Conservation (phyloP, 2,797 vertebrate species). For the Karalla daura region DNA sequence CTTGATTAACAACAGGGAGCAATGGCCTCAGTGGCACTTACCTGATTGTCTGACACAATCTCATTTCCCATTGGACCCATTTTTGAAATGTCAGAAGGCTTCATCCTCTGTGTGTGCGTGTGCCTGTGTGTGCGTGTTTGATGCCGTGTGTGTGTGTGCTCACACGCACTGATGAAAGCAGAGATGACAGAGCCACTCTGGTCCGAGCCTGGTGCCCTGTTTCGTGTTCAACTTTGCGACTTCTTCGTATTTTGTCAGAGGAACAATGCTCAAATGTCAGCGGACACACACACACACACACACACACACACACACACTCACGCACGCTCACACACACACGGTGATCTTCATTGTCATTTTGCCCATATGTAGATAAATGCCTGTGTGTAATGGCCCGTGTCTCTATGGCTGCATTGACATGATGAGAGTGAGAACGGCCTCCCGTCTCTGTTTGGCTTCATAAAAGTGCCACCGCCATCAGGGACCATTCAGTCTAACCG, state of each 20-base stretch:
- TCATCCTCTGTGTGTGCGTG: slow-evolving; percentile 3
- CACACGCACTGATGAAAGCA: background rate
- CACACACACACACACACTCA: slow-evolving; percentile 5
- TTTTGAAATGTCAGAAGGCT: slow-evolving; percentile 66
- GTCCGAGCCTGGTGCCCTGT: slow-evolving; percentile 35
- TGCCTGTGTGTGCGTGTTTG: slow-evolving; percentile 6
- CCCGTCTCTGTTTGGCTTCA: slow-evolving; percentile 49
- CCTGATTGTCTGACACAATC: slow-evolving; percentile 64
- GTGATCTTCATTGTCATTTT: slow-evolving; percentile 58
- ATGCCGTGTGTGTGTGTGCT: slow-evolving; percentile 6
- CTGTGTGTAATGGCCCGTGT: slow-evolving; percentile 68
- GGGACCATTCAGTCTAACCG: slow-evolving; percentile 50
- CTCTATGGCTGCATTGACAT: slow-evolving; percentile 55
- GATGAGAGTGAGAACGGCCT: slow-evolving; percentile 54
- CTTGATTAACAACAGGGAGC: slow-evolving; percentile 63
- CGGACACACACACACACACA: background rate
- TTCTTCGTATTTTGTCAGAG: slow-evolving; percentile 40
- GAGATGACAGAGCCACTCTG: slow-evolving; percentile 18
- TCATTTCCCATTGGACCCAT: slow-evolving; percentile 67
- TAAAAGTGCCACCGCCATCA: slow-evolving; percentile 55
- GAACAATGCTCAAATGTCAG: slow-evolving; percentile 50
- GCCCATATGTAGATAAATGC: slow-evolving; percentile 62
- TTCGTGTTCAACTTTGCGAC: slow-evolving; percentile 37
- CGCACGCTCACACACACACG: slow-evolving; percentile 16
- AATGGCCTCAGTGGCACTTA: slow-evolving; percentile 42